Percentiles rank a stretch among this genome's conserved stretches.
phyloP scores from a whole-genome alignment of 2,113 vertebrate genomes.

The Sprattus sprattus region DNA sequence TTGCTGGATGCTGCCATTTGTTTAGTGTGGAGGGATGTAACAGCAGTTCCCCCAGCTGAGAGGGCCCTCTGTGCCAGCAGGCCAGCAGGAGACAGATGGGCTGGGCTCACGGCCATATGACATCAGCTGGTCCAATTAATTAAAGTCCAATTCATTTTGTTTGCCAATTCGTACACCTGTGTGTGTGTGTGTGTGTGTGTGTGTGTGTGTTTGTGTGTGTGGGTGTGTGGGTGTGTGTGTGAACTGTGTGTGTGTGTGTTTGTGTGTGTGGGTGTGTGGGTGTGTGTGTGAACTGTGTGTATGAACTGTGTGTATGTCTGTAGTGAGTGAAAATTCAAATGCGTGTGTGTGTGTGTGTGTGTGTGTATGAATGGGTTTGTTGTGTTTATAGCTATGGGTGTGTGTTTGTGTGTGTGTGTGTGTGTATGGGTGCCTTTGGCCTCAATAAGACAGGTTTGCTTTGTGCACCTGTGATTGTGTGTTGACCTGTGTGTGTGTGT shows the following conservation, averaged over 20 bases:
- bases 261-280: neutral
- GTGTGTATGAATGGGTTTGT: too few relatives aligned
- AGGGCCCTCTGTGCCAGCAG: neutral
- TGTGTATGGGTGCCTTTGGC: neutral
- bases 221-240: neutral
- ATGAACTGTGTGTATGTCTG: too few relatives aligned
- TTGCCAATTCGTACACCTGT: neutral
- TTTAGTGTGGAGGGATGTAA: neutral
- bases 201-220: neutral
- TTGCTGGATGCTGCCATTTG: neutral
- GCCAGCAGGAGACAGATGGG: neutral
- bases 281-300: neutral
- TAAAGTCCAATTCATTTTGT: neutral
- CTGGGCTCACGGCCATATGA: neutral
- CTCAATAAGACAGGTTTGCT: too few relatives aligned
- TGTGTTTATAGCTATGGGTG: too few relatives aligned
- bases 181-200: conserved; percentile 4
- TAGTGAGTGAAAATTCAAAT: too few relatives aligned
- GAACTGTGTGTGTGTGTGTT: neutral
- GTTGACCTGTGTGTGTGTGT: neutral
- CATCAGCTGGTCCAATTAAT: neutral
- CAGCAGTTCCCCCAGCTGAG: neutral
- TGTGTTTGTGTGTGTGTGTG: neutral
- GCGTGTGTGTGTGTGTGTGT: too few relatives aligned
- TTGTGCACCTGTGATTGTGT: neutral